A percentile compares a stretch with the other conserved stretches of the same genome.
phyloP scores from a whole-genome alignment of 2,888 invertebrate genomes.

The Yponomeuta plumbellus region DNA sequence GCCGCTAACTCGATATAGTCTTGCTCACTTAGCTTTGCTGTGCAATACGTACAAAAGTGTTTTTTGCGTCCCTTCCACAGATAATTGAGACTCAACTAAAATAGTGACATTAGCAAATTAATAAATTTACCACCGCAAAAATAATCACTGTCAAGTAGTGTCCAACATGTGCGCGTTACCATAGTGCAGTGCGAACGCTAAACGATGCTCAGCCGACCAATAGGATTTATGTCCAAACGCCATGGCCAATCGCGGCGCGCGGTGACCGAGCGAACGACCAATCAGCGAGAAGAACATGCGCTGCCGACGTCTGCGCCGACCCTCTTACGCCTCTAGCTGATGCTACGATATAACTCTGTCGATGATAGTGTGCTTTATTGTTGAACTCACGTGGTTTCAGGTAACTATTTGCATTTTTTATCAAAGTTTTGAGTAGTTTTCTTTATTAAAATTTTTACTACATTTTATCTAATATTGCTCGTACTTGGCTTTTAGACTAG shows the following conservation, averaged over 20 bases:
- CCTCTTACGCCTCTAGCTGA: constrained; percentile 60
- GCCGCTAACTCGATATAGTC: too few species aligned
- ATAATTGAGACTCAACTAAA: neutral
- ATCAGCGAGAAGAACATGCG: constrained; percentile 42
- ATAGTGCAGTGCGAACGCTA: constrained; percentile 44
- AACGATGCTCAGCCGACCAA: constrained; percentile 37
- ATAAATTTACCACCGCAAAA: neutral
- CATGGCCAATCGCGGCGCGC: constrained; percentile 25
- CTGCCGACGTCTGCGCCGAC: constrained; percentile 68
- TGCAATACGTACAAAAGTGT: too few species aligned
- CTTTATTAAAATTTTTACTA: neutral
- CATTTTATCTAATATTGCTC: neutral
- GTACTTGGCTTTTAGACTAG: neutral
- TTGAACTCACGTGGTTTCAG: constrained; percentile 73
- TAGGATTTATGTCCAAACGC: neutral
- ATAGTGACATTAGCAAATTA: neutral
- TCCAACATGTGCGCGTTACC: constrained; percentile 5
- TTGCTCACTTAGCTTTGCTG: too few species aligned
- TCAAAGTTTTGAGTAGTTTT: constrained; percentile 14
- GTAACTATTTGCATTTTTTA: constrained; percentile 40
- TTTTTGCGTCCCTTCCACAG: neutral
- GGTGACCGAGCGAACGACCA: constrained; percentile 29
- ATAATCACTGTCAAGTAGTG: neutral
- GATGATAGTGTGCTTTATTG: constrained; percentile 75
- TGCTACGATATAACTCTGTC: constrained; percentile 66